Conservation (phyloP, 2,888 invertebrate species). For the Stenoptilia bipunctidactyla region DNA sequence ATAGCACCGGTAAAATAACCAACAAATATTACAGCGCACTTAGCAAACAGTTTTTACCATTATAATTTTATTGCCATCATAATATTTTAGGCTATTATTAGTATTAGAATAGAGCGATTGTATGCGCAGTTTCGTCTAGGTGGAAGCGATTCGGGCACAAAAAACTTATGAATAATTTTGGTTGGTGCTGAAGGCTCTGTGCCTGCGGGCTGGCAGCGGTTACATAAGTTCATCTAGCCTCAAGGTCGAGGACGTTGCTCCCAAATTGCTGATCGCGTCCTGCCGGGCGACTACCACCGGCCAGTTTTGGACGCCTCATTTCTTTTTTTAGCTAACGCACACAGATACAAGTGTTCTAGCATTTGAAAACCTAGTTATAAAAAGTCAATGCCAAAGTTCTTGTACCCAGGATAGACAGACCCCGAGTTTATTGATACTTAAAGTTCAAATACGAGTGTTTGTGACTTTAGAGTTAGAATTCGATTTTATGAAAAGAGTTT, state of each 20-base stretch:
- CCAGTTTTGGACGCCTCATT: constrained; percentile 50
- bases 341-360: constrained; percentile 5
- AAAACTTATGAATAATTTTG: constrained; percentile 53
- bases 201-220: constrained; percentile 47
- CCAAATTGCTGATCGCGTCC: constrained; percentile 67
- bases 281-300: constrained; percentile 41
- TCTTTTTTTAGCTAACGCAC: constrained; percentile 32
- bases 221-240: constrained; percentile 68
- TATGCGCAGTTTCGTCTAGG: neutral
- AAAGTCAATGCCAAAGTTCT: neutral
- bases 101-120: neutral
- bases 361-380: neutral
- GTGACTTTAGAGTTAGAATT: no score
- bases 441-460: no score
- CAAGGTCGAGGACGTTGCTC: constrained; percentile 70
- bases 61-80: constrained; percentile 1
- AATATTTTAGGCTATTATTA: neutral
- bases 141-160: constrained; percentile 32
- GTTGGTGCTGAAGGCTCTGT: constrained; percentile 47
- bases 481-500: no score
- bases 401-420: no score
- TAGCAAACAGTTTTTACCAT: constrained; percentile 7
- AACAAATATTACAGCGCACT: constrained; percentile 7
- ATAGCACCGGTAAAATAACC: no score
- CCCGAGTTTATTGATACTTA: no score